Base-by-base conservation (phyloP, 2,888 invertebrate genomes). In the Ophion costatus region DNA sequence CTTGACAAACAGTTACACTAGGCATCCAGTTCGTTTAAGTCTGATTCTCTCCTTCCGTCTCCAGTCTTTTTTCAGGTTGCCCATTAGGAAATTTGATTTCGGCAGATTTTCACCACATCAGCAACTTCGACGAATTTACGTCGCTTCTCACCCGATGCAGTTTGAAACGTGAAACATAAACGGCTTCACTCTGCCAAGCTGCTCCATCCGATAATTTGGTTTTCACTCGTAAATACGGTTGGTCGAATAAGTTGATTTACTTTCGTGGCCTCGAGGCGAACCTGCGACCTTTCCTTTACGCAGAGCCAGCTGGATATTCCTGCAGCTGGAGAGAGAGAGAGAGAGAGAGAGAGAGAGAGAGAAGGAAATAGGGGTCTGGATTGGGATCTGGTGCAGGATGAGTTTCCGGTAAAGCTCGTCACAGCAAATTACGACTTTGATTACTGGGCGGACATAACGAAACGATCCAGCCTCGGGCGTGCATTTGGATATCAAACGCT, bases 171-270 rank as follows among this genome's bases (percentile, higher is more conserved):
- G 42, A 45, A 63, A 64, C 11, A 45, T 59, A n/a, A 74, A 74
- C 67, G 20, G 69, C 38, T 74, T 24, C 24, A 51, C 67, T 45
- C 57, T 14, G 10, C 14, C 56, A 45, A 80, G 64, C 9, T 67
- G 51, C 38, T 10, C 66, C 42, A 83, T 74, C 69, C 45, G 61
- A 80, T 83, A 83, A 83, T 76, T 59, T 57, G 17, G 61, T 80
- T 83, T 76, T 83, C 71, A 71, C 67, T 73, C 76, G 75, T 66
- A 70, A 80, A 80, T 70, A 59, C 80, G 24, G 59, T 80, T 24
- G 61, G 66, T 84, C 76, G 87, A 86, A 86, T 88, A 88, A 86
- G 85, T 88, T 87, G 87, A 89, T 89, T 89, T 88, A 88, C 86
- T 88, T 87, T 86, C 79, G 74, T 81, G 73, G 88, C 88, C 87